These are phyloP conservation scores for Gyrodactylus bullatarudis DNA, from an alignment of 1,140 invertebrate genomes.

Conservation along the genomic window DNA sequence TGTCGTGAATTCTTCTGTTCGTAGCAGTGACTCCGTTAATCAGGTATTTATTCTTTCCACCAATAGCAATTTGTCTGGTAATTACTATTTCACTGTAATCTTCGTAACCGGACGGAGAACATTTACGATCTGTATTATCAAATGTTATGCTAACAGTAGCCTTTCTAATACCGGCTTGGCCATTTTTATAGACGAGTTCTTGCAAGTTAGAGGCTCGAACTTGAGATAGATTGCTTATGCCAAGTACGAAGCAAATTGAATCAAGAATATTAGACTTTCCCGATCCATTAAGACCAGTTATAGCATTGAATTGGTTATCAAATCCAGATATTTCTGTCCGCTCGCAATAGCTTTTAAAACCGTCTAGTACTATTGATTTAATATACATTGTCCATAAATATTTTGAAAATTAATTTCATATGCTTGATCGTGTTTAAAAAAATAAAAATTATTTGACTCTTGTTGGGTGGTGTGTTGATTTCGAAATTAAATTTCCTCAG, in stretches of 20 bases:
- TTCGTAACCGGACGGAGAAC: slow-evolving; percentile 65
- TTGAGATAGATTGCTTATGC: slow-evolving; percentile 62
- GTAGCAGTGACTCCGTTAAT: slow-evolving; percentile 66
- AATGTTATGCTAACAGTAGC: slow-evolving; percentile 80
- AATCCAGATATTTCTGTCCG: slow-evolving; percentile 67
- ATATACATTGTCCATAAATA: slow-evolving; percentile 37
- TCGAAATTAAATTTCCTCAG: no score
- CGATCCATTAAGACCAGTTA: slow-evolving; percentile 83
- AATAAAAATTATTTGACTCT: no score
- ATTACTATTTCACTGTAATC: slow-evolving; percentile 61
- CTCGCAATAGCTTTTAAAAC: slow-evolving; percentile 87
- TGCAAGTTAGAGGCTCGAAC: slow-evolving; percentile 55
- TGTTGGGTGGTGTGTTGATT: no score
- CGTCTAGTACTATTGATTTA: slow-evolving; percentile 65
- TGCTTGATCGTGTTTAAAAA: no score
- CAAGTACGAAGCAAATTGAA: slow-evolving; percentile 80
- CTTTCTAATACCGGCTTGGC: slow-evolving; percentile 70
- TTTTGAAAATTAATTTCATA: no score
- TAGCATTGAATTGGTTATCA: slow-evolving; percentile 78
- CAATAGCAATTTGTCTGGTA: slow-evolving; percentile 40
- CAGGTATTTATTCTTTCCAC: slow-evolving; percentile 47
- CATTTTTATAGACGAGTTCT: slow-evolving; percentile 83
- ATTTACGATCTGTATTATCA: slow-evolving; percentile 48
- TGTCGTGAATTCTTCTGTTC: slow-evolving; percentile 54
- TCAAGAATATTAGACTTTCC: slow-evolving; percentile 96